Evolutionary conservation across 2,888 invertebrate genomes (phyloP), one percentile per base, ranked within the genome.

Genomic region (Cephus pygmeus): DNA sequence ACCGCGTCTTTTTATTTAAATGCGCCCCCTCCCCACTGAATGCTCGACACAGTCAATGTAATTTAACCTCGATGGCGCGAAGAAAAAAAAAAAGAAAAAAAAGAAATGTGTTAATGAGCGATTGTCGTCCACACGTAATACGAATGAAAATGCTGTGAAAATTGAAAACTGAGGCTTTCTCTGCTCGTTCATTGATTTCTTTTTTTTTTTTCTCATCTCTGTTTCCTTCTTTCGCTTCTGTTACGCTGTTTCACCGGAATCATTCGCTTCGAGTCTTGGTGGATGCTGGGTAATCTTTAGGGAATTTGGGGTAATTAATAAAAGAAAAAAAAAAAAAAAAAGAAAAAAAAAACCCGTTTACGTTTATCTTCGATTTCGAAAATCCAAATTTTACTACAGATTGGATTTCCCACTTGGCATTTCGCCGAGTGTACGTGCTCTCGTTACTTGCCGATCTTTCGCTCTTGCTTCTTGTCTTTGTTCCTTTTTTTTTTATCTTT

Each of bases 41-140:
- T 85, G 84, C 84, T 82, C 80, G 75, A 56, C 85, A 83, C 82
- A 84, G 85, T 82, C 86, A 84, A 86, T 87, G 87, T 85, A 87
- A 88, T 88, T 88, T 86, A 87, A 87, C 86, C 83, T 80, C 84
- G 81, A n/a, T 80, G 82, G 75, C 81, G 79, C 73, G 84, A 84
- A 84, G 87, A 87, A 90, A 84, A 87, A 87, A 90, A 36, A 84
- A 87, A 87, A 90, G 12, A 12, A 35, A 90, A 34, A 34, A 35
- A 35, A 35, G 35, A 34, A 89, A 88, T 89, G 88, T 89, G 90
- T 89, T 91, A 91, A 91, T 89, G 91, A 91, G 88, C 90, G 91
- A 91, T 90, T 90, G 90, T 91, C 87, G 85, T 83, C 80, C 82
- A 82, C 82, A 82, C 81, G 71, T 79, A 80, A 84, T 87, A 82